Evolutionary conservation across 2,888 invertebrate genomes (phyloP).

Genomic region (Eledona agricola): DNA sequence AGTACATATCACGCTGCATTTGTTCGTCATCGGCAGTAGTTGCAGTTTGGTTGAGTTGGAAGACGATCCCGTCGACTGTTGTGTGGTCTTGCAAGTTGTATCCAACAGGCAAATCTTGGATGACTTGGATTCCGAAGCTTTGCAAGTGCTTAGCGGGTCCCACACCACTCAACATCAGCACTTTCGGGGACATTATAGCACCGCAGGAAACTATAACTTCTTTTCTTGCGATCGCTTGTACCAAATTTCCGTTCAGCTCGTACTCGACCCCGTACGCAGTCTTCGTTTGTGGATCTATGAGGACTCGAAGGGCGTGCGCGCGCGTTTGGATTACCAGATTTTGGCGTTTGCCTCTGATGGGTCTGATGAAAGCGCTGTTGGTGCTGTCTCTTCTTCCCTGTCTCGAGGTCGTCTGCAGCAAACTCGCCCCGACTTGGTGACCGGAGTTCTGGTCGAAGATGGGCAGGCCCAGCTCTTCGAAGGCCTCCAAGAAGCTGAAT

Average conservation of each 20-base stretch:
- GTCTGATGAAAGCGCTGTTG: conserved; percentile 73
- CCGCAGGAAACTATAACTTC: conserved; percentile 72
- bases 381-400: conserved; percentile 70
- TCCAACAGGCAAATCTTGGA: conserved; percentile 75
- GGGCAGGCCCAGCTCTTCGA: conserved; percentile 70
- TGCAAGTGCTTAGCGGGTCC: conserved; percentile 69
- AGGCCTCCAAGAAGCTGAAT: conserved; percentile 67
- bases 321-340: conserved; percentile 66
- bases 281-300: conserved; percentile 67
- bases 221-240: conserved; percentile 65
- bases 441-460: conserved; percentile 69
- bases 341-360: conserved; percentile 66
- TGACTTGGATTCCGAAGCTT: conserved; percentile 65
- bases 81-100: conserved; percentile 80
- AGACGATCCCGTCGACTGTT: conserved; percentile 69
- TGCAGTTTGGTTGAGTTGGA: conserved; percentile 67
- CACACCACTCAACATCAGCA: conserved; percentile 73
- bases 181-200: conserved; percentile 70
- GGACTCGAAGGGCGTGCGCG: conserved; percentile 67
- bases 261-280: conserved; percentile 67
- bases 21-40: conserved; percentile 62
- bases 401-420: conserved; percentile 70
- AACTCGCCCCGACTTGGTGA: conserved; percentile 69
- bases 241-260: conserved; percentile 62
- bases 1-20: conserved; percentile 60